A percentile compares a stretch with the other conserved stretches of the same genome.
Conservation (phyloP, 2,113 vertebrate species). For the Odocoileus virginianus region DNA sequence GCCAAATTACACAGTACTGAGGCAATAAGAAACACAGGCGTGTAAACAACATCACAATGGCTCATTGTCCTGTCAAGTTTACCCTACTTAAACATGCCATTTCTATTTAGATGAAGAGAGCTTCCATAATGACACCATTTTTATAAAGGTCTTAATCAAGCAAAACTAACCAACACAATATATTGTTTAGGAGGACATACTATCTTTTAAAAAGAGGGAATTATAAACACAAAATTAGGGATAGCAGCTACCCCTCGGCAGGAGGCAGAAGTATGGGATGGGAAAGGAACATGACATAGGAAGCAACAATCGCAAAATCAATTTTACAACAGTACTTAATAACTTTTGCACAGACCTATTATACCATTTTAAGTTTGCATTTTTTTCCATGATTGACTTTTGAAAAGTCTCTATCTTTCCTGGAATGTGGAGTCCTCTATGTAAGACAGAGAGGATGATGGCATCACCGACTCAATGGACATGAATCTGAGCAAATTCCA, state of each 20-base stretch:
- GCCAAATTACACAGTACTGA: slow-evolving; percentile 53
- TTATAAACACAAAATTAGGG: not conserved
- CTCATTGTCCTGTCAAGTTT: slow-evolving; percentile 9
- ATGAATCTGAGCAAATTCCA: not conserved
- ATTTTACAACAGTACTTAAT: not conserved
- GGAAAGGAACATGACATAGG: not conserved
- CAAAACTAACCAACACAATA: slow-evolving; percentile 38
- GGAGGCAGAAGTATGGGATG: not conserved
- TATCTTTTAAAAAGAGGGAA: not conserved
- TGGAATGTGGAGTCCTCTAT: not conserved
- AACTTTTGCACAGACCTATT: not conserved
- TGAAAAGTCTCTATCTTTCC: not conserved
- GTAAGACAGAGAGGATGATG: not conserved
- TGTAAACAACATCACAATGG: slow-evolving; percentile 36
- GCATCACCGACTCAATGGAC: not conserved
- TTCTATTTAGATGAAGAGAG: slow-evolving; percentile 49
- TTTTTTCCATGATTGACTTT: not conserved
- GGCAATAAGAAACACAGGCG: slow-evolving; percentile 23
- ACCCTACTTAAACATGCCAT: not conserved
- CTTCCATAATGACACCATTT: slow-evolving; percentile 6
- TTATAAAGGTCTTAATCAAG: slow-evolving; percentile 42
- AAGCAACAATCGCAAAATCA: not conserved
- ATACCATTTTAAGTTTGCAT: not conserved
- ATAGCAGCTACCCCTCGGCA: not conserved
- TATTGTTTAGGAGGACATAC: not conserved